Evolutionary conservation across 2,113 vertebrate species (phyloP), one percentile per base, ranked within the genome.

Genomic region (Malurus cyaneus): DNA sequence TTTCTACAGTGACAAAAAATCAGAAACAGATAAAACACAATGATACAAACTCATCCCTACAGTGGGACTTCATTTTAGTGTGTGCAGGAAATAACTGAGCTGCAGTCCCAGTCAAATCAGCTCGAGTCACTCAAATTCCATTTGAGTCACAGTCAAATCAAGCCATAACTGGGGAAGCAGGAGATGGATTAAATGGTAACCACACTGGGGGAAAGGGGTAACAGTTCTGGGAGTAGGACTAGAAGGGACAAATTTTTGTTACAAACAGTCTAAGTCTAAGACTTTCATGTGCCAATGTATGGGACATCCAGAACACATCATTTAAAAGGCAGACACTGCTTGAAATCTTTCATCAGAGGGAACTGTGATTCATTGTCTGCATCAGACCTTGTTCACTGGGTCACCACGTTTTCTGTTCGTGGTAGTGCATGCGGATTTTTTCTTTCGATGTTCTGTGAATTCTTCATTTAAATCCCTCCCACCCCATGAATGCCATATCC

Each of bases 401-500:
- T 31, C 42, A n/a, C 10, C 11, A 59, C 6, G 3, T 57, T 66
- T 57, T 15, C 31, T 39, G 36, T 32, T 41, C 42, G 6, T 34
- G 31, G 12, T 28, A 46, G 6, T 3, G 3, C 14, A 24, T 29
- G 9, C 1, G 34, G 28, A 7, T 20, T 3, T 49, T 76, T 31
- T 11, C 15, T n/a, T 44, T 50, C 19, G 42, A 7, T 29, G 4
- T 8, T 85, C 44, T 49, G 8, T 80, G 21, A 21, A 4, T 49
- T 57, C 20, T 74, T 80, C 4, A 19, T 73, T 62, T 59, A 12
- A 84, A 53, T 41, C 25, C 70, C 32, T 20, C 0, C 8, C 25
- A 70, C 39, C 23, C 0, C 8, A 1, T 31, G 9, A 53, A 21
- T 31, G 26, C 6, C 6, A 1, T 28, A 34, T 14, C 5, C 13